phyloP scores from a whole-genome alignment of 2,888 invertebrate species.

The Poecilobothrus nobilitatus region DNA sequence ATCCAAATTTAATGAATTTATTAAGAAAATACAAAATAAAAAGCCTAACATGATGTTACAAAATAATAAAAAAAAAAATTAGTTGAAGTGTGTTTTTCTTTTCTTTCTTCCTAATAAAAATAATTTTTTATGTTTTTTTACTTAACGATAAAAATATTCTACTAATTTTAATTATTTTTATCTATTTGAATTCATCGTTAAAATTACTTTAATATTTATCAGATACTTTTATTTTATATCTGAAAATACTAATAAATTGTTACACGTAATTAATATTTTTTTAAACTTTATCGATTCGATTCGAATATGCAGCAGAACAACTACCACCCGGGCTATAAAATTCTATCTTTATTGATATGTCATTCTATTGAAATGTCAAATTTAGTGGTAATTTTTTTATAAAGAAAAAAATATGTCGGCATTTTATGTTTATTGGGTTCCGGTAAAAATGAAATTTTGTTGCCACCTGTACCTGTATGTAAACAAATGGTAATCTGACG shows the following conservation, averaged over 20 bases:
- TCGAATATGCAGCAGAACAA: neutral
- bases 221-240: too few species aligned
- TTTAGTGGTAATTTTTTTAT: neutral
- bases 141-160: neutral
- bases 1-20: neutral
- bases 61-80: neutral
- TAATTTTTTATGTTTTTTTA: neutral
- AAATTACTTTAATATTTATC: neutral
- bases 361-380: neutral
- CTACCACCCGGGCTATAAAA: neutral
- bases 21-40: neutral
- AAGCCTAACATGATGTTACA: neutral
- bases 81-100: neutral
- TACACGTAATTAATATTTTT: neutral
- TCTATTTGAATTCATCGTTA: neutral
- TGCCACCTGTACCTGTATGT: too few species aligned
- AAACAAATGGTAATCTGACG: too few species aligned
- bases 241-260: neutral
- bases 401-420: too few species aligned
- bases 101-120: neutral
- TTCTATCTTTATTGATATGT: neutral
- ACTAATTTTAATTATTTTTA: neutral
- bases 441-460: too few species aligned
- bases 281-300: neutral
- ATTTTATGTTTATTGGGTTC: neutral